Evolutionary conservation across 2,888 invertebrate species (phyloP), one percentile per base, ranked within the genome.

Genomic region (Salticus scenicus): DNA sequence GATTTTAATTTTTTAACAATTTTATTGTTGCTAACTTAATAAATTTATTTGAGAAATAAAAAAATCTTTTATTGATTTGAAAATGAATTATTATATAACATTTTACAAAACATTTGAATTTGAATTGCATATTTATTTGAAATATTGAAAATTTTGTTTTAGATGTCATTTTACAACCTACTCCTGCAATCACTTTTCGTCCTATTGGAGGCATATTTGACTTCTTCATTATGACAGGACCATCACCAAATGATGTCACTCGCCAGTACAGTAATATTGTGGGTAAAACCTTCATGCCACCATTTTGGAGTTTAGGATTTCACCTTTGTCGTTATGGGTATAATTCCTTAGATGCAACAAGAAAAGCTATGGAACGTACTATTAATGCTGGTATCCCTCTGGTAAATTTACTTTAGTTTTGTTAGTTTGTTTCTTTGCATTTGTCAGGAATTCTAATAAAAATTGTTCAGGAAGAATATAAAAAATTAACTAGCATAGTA

Each of bases 281-380:
- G 14, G 96, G 96, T 0, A 92, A 93, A 84, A 96, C 97, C 0
- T 93, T 93, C 90, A 93, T 97, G 93, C 97, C 97, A 0, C 96
- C 97, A 0, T 96, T 95, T 90, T 97, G 97, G 97, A 92, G 94
- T 0, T 93, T 97, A 0, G 97, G 97, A 0, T 97, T 96, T 91
- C 97, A 97, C 91, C 92, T 97, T 33, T 96, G 96, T 93, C 84
- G 90, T 27, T 90, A 89, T 90, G 94, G 94, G 27, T 95, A 95
- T 90, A 93, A 93, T 74, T 93, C 93, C 28, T 90, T 95, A 78
- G 94, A 94, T 82, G 92, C 93, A 14, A 95, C 95, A 0, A 93
- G 91, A 88, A 92, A 92, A 87, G 94, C 95, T 0, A 94, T 94
- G 94, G 92, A 94, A 88, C 92, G 93, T 87, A 96, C 94, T 84